Base-by-base conservation (phyloP, 2,888 invertebrate species). In the Orthosia incerta region DNA sequence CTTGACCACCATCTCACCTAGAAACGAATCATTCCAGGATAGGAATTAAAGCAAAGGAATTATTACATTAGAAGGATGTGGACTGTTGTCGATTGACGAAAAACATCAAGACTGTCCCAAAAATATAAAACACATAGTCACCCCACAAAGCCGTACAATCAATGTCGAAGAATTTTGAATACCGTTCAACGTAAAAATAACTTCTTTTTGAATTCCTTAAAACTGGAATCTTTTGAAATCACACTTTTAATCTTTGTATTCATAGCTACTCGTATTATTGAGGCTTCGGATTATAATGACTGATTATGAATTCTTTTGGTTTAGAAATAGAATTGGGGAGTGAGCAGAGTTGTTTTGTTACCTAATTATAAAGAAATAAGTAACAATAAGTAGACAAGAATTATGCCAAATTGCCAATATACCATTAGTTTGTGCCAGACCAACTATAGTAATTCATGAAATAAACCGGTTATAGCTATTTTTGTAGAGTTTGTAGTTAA, bases 151-250 rank as follows among this genome's bases (percentile, higher is more conserved):
- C 45, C 67, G 63, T 77, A 71, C 66, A 72, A 60, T 56, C 51
- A 65, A 68, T 57, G 66, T 51, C 71, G 64, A 67, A 71, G 67
- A 75, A 71, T 82, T 84, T 80, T 72, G 70, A 73, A 82, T 74
- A 81, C 80, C 67, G 64, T 75, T 80, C 74, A 59, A 18, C 23
- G 64, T 60, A 67, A 61, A 66, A 71, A 62, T 68, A 67, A 57
- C n/a, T 62, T 59, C 50, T 45, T 57, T 75, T 74, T 59, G 72
- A 79, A 84, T 84, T 79, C 84, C 73, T 69, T 61, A 73, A 82
- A 84, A 82, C 84, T 71, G 82, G 84, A 70, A 66, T 80, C 60
- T 62, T 68, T 79, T 59, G 46, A 61, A 60, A 74, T 61, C 65
- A 70, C 56, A 57, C 48, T 65, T 59, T 56, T 59, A 68, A 71